Conservation (phyloP, 2,888 invertebrate genomes). For the Orthosia gracilis region DNA sequence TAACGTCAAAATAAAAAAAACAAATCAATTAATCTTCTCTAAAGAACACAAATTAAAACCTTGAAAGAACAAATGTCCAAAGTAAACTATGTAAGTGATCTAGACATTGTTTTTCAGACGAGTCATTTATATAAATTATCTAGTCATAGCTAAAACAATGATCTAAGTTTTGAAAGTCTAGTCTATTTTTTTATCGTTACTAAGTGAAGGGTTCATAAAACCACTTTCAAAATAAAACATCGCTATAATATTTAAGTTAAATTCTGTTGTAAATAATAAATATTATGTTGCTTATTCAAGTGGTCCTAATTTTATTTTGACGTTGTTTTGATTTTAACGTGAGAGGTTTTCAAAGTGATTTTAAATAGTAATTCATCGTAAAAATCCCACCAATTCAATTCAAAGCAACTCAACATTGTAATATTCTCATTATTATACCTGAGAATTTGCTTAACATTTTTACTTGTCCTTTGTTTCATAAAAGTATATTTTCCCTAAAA, state of each 20-base stretch:
- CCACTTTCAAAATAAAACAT: slow-evolving; percentile 5
- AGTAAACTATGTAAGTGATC: slow-evolving; percentile 20
- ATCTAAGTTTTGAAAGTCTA: slow-evolving; percentile 28
- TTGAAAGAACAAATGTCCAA: slow-evolving; percentile 15
- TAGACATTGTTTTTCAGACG: slow-evolving; percentile 21
- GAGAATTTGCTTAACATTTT: too few relatives aligned
- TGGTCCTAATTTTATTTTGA: too few relatives aligned
- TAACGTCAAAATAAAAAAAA: not conserved
- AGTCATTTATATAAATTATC: slow-evolving; percentile 51
- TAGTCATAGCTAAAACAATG: slow-evolving; percentile 39
- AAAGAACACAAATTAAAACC: not conserved
- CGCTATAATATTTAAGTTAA: too few relatives aligned
- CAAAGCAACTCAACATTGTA: too few relatives aligned
- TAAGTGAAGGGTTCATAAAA: slow-evolving; percentile 12
- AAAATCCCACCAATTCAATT: too few relatives aligned
- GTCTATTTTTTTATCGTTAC: slow-evolving; percentile 2
- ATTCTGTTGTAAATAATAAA: too few relatives aligned
- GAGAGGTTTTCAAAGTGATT: too few relatives aligned
- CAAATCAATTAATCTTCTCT: slow-evolving; percentile 5
- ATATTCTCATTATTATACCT: too few relatives aligned
- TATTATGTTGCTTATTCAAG: too few relatives aligned
- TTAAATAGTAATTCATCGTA: too few relatives aligned
- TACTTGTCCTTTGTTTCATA: too few relatives aligned
- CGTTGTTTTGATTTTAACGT: too few relatives aligned
- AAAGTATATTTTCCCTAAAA: not conserved